Base-by-base conservation (phyloP, 2,113 vertebrate species). In the Rissa tridactyla region DNA sequence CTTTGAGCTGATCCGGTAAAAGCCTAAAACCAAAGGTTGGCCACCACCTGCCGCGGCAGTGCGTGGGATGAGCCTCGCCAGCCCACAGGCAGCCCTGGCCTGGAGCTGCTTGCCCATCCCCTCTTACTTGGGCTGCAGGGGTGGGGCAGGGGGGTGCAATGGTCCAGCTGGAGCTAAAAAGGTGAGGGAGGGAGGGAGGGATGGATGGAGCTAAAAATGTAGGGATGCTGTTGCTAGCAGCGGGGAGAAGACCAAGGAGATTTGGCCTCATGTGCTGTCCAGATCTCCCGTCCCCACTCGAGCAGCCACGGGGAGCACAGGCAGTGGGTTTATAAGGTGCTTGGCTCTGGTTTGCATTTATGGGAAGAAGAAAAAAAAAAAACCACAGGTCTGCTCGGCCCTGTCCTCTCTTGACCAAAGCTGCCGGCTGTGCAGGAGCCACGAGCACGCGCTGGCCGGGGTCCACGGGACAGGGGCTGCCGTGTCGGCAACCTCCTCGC, bases 371-470 rank as follows among this genome's bases (percentile, higher is more conserved):
- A 23, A 57, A 42, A 62, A 87, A 79, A 72, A 32, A 5, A 0
- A 40, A 10, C 11, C 40, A 40, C 68, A 47, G 60, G 27, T 72
- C 61, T 80, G 70, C 75, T 88, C 75, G 66, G 78, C 75, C 49
- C 42, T 62, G 51, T 92, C 71, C 62, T 80, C 78, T 38, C 55
- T 21, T 2, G 12, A 49, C 71, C 17, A 3, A 72, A 55, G 88
- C 38, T 0, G 0, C 17, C 0, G 1, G 62, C 82, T 55, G 57
- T 0, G 1, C 4, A 5, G 68, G 68, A 72, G 62, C 90, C 78
- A 14, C 0, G 1, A 94, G 86, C 55, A 14, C 2, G 3, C 4
- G 0, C 76, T 81, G 62, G 92, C 62, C 2, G 0, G 32, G 68
- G 25, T 26, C 62, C 15, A 29, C 0, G 6, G 86, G 76, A 76